A percentile compares a stretch with the other conserved stretches of the same genome.
phyloP scores from a whole-genome alignment of 53 echinoderm and acorn worm species.

The Mesocentrotus franciscanus region DNA sequence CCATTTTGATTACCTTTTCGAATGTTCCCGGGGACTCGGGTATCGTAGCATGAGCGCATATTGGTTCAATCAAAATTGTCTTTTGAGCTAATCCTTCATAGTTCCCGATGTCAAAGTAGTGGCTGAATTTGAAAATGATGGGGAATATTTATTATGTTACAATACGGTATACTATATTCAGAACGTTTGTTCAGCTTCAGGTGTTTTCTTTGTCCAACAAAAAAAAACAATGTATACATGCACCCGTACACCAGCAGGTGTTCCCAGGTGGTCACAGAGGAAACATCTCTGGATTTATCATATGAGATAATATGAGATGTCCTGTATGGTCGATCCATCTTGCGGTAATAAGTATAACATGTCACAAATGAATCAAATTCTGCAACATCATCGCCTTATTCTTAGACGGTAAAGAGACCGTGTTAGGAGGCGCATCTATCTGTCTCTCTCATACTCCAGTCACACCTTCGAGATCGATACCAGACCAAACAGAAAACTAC shows the following conservation, averaged over 20 bases:
- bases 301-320: neutral
- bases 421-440: neutral
- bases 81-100: neutral
- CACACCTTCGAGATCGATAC: too few species aligned
- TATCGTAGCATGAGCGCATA: neutral
- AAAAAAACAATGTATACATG: too few species aligned
- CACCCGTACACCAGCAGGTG: too few species aligned
- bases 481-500: too few species aligned
- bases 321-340: neutral
- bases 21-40: neutral
- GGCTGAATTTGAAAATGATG: neutral
- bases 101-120: neutral
- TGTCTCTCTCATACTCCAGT: too few species aligned
- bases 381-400: neutral
- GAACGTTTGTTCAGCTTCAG: too few species aligned
- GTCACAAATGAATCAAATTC: neutral
- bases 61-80: neutral
- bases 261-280: neutral
- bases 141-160: too few species aligned
- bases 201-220: too few species aligned
- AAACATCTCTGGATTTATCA: neutral
- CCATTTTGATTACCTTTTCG: neutral
- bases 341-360: neutral
- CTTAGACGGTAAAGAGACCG: too few species aligned
- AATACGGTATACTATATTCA: too few species aligned